Base-by-base conservation (phyloP, 2,113 vertebrate genomes). In the Daboia siamensis region DNA sequence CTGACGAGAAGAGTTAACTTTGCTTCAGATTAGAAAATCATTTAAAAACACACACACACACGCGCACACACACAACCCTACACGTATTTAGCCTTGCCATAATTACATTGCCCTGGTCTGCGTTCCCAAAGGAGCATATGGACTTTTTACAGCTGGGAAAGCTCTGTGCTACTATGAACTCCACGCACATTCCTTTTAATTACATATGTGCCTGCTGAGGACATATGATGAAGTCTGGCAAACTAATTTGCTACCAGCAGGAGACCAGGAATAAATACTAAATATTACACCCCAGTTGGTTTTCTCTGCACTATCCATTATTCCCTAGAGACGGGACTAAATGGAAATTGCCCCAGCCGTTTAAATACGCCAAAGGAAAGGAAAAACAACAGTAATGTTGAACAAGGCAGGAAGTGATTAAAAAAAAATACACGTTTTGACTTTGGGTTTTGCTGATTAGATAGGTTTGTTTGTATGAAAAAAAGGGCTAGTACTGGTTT, bases 191-290 rank as follows among this genome's bases (percentile, higher is more conserved):
- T 90, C 87, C 3, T 94, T 97, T 96, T 96, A 96, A 97, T 97
- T 96, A 97, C 95, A 93, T 86, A 94, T 57, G 84, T 94, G 90
- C 96, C 95, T 96, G 93, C 95, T 95, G 96, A 96, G 96, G 94
- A 95, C 95, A 94, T 91, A 95, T 90, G 95, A 97, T 4, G 44
- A 91, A 95, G 93, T 92, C 95, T 94, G 93, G 87, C 93, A 93
- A 95, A 95, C 54, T 97, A 95, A 97, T 97, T 95, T 96, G 59
- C 33, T 96, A 96, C 90, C 96, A 95, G 94, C 94, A 89, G 29
- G 95, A 91, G 57, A 94, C 88, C 91, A 93, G 64, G 87, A 93
- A 93, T 94, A 89, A 95, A 91, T 94, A 95, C 69, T 93, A 95
- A 94, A 96, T 91, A 94, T 93, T 92, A 94, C 93, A 94, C 94